These are phyloP conservation scores for Chironomus riparius DNA, from an alignment of 2,888 invertebrate species.

Conservation along the genomic window DNA sequence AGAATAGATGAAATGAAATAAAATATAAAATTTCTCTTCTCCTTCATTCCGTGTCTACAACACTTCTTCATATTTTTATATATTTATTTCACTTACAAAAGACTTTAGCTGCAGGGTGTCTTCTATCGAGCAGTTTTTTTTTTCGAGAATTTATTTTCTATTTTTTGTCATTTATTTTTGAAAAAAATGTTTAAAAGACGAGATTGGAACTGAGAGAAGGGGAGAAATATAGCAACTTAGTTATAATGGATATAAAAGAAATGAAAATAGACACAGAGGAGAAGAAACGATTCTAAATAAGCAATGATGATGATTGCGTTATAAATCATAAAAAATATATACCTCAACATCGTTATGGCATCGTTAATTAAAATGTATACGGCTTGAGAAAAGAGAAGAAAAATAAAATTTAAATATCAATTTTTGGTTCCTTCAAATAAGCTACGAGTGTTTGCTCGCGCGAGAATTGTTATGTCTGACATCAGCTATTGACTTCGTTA, in stretches of 20 bases:
- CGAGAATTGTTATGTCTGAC: not conserved
- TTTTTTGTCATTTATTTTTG: constrained; percentile 7
- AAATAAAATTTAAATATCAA: not conserved
- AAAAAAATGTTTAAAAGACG: too few relatives aligned
- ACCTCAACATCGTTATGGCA: not conserved
- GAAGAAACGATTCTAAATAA: not conserved
- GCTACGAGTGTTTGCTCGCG: not conserved
- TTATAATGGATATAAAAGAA: too few relatives aligned
- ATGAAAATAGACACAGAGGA: not conserved
- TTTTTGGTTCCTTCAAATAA: not conserved
- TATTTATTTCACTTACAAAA: not conserved
- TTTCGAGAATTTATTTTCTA: not conserved
- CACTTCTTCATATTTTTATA: not conserved
- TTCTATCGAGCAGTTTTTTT: constrained; percentile 13
- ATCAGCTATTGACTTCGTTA: not conserved
- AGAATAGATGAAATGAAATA: not conserved
- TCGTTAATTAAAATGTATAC: constrained; percentile 8
- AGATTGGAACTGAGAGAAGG: too few relatives aligned
- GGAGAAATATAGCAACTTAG: too few relatives aligned
- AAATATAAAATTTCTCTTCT: not conserved
- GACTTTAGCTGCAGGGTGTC: constrained; percentile 24
- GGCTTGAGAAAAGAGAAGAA: not conserved
- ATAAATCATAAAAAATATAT: constrained; percentile 2
- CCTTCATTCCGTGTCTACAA: not conserved
- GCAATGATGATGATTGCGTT: constrained; percentile 1